phyloP scores from a whole-genome alignment of 2,888 invertebrate genomes.

The Yponomeuta sedellus region DNA sequence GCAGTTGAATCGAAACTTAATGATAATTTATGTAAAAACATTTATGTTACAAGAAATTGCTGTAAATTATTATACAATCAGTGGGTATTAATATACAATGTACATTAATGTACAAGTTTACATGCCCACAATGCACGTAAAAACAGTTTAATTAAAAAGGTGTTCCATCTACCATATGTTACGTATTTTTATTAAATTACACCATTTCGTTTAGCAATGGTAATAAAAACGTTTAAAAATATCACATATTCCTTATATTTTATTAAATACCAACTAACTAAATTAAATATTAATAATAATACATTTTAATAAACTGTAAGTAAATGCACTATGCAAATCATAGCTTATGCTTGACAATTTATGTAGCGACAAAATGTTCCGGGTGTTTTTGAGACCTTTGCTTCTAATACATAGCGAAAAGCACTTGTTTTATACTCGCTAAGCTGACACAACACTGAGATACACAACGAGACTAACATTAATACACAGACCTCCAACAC shows the following conservation, averaged over 20 bases:
- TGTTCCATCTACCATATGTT: neutral
- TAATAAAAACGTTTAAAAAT: conserved; percentile 46
- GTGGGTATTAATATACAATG: neutral
- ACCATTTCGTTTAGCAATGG: conserved; percentile 51
- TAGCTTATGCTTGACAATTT: too few species aligned
- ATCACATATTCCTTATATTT: conserved; percentile 60
- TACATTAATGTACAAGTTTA: neutral
- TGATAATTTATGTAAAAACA: neutral
- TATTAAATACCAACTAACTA: conserved; percentile 44
- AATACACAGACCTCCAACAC: neutral
- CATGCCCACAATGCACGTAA: neutral
- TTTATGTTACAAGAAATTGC: neutral
- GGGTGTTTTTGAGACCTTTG: neutral
- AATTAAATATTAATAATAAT: conserved; percentile 19
- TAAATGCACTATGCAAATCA: conserved; percentile 7
- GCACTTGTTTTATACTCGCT: neutral
- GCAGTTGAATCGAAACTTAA: neutral
- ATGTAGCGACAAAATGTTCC: too few species aligned
- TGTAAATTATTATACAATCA: neutral
- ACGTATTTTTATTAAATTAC: conserved; percentile 18
- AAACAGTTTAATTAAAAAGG: neutral
- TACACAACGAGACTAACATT: neutral
- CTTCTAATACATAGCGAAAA: neutral
- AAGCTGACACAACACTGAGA: neutral
- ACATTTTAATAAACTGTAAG: conserved; percentile 14